Base-by-base conservation (phyloP, 2,888 invertebrate species). In the Mythimna loreyi region DNA sequence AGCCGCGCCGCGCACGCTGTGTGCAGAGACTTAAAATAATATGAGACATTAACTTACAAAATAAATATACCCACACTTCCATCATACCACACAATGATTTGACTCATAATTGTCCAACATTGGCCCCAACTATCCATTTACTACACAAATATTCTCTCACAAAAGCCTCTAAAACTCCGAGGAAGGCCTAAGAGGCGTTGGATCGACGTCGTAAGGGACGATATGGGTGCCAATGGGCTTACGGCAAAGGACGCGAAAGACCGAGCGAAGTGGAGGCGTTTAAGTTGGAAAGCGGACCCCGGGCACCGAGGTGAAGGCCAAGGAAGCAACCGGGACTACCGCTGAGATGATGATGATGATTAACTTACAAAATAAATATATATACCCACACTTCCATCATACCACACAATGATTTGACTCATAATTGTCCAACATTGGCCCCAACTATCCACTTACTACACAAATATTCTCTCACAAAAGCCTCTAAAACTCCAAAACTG, bases 161-260 rank as follows among this genome's bases (percentile, higher is more conserved):
- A 67, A 75, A 60, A 33, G 50, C 16, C 43, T 30, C 58, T 28
- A 57, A 72, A 76, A 72, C 25, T 64, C 60, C 53, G n/a, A n/a
- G n/a, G n/a, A n/a, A n/a, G n/a, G n/a, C n/a, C n/a, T n/a, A n/a
- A n/a, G n/a, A n/a, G n/a, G n/a, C n/a, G n/a, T n/a, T n/a, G n/a
- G n/a, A n/a, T n/a, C n/a, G n/a, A n/a, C n/a, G n/a, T n/a, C n/a
- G n/a, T n/a, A n/a, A n/a, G n/a, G n/a, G n/a, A n/a, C n/a, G n/a
- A n/a, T n/a, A n/a, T n/a, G n/a, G n/a, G n/a, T n/a, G n/a, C n/a
- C n/a, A n/a, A n/a, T n/a, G n/a, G n/a, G n/a, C n/a, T n/a, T n/a
- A n/a, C n/a, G n/a, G n/a, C n/a, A n/a, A n/a, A n/a, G n/a, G n/a
- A n/a, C n/a, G n/a, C n/a, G n/a, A n/a, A n/a, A n/a, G n/a, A n/a